phyloP scores from a whole-genome alignment of 1,140 invertebrate genomes.

The Centruroides vittatus region DNA sequence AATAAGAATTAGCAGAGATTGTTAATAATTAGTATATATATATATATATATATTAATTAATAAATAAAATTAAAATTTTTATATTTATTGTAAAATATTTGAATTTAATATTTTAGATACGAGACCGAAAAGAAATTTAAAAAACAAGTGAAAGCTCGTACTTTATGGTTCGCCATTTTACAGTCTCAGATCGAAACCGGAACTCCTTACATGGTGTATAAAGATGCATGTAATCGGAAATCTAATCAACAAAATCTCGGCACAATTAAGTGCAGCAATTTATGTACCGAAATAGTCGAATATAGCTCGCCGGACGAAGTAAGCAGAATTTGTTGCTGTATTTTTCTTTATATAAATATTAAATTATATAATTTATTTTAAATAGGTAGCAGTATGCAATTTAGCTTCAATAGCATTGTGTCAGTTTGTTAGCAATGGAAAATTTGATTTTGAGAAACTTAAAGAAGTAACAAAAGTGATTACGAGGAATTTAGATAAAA shows the following conservation, averaged over 20 bases:
- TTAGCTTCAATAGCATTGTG: slow-evolving; percentile 96
- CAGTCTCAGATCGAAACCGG: slow-evolving; percentile 96
- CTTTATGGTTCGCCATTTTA: slow-evolving; percentile 87
- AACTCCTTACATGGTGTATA: slow-evolving; percentile 95
- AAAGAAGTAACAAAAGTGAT: slow-evolving; percentile 77
- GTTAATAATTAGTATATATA: too few species aligned
- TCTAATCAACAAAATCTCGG: slow-evolving; percentile 98
- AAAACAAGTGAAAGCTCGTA: slow-evolving; percentile 65
- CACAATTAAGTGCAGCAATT: slow-evolving; percentile 95
- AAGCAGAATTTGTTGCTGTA: slow-evolving; percentile 2
- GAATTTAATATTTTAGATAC: too few species aligned
- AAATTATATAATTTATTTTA: slow-evolving; percentile 18
- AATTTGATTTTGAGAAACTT: slow-evolving; percentile 80
- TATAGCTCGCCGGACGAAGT: slow-evolving; percentile 62
- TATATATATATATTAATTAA: too few species aligned
- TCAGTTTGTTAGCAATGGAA: slow-evolving; percentile 68
- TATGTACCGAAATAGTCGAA: slow-evolving; percentile 82
- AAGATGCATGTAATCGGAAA: slow-evolving; percentile 94
- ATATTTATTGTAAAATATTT: too few species aligned
- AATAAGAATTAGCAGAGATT: too few species aligned
- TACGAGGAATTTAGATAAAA: slow-evolving; percentile 88
- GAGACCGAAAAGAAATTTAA: slow-evolving; percentile 64
- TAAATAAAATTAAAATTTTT: too few species aligned
- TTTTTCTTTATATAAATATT: background rate
- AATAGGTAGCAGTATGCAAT: slow-evolving; percentile 81